Base-by-base conservation (phyloP, 2,113 vertebrate genomes). In the Elephas maximus region DNA sequence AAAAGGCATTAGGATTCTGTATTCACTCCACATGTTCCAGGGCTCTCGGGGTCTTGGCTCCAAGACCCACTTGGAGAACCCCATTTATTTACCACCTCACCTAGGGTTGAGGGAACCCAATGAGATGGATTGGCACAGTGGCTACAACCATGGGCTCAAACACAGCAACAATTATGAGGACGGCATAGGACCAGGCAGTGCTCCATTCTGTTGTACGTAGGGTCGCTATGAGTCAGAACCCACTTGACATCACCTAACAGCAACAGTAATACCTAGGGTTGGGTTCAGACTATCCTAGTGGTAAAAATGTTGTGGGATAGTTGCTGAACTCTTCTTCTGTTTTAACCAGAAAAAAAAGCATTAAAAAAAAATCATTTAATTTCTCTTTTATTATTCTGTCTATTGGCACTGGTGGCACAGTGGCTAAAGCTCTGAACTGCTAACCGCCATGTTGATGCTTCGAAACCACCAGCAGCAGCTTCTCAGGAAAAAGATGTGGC, bases 321-420 rank as follows among this genome's bases (percentile, higher is more conserved):
- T 73, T 86, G 44, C 69, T 79, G 86, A 41, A 82, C 14, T 77
- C 71, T 62, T 53, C 26, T n/a, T 57, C 30, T 53, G 77, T 62
- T 41, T 33, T 15, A 80, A 62, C 23, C 7, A 85, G 67, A 77
- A 15, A 33, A 15, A 76, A 73, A 82, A 41, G 2, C 3, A 45
- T 69, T 93, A 57, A 15, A 57, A 9, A 93, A 53, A 71, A 73
- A 73, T 93, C 26, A 41, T 76, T 71, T 93, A 80, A 84, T 87
- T 77, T 73, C 3, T 86, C 67, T 91, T 90, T 85, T 57, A 78
- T 77, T 87, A 33, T 12, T 88, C 11, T 78, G 60, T 92, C 4
- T 28, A 73, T 85, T 85, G 48, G 53, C 53, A 57, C 15, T 57
- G 15, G 53, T 57, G 53, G 14, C 15, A 57, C 11, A 57, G 53